These are phyloP conservation scores for Trachymyrmex cornetzi DNA, from an alignment of 1,140 invertebrate species.

Conservation along the genomic window DNA sequence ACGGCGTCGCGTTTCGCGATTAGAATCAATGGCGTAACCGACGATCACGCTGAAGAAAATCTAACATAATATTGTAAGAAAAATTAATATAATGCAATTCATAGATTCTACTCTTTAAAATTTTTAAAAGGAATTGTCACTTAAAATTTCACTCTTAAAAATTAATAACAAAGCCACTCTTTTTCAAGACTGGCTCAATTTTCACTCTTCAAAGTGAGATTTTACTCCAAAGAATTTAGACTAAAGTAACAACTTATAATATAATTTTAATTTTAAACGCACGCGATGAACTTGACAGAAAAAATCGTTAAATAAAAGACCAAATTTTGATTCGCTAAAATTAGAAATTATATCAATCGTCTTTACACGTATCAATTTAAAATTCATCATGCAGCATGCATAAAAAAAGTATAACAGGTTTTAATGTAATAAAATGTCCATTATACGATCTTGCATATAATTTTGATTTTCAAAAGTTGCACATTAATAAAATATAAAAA, in stretches of 20 bases:
- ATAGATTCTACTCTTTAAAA: no score
- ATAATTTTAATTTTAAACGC: slow-evolving; percentile 3
- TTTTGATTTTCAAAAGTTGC: background rate
- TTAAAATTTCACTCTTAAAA: no score
- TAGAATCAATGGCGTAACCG: slow-evolving; percentile 28
- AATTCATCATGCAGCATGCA: background rate
- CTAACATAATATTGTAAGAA: background rate
- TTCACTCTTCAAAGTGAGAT: no score
- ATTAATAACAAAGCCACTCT: no score
- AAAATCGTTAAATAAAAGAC: background rate
- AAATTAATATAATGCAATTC: background rate
- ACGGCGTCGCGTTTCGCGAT: slow-evolving; percentile 26
- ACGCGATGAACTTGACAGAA: background rate
- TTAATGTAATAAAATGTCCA: background rate
- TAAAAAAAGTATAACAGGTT: background rate
- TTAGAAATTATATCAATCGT: background rate
- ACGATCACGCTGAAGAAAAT: slow-evolving; percentile 5
- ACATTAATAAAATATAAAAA: no score
- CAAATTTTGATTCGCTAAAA: background rate
- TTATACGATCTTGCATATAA: background rate
- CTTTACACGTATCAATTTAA: background rate
- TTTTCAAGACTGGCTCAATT: no score
- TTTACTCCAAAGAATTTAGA: no score
- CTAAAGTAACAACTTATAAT: background rate
- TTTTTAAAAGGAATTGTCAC: no score